These are phyloP conservation scores for Ceratoteleas bidentatus DNA, from an alignment of 1,140 invertebrate species.

Conservation along the genomic window DNA sequence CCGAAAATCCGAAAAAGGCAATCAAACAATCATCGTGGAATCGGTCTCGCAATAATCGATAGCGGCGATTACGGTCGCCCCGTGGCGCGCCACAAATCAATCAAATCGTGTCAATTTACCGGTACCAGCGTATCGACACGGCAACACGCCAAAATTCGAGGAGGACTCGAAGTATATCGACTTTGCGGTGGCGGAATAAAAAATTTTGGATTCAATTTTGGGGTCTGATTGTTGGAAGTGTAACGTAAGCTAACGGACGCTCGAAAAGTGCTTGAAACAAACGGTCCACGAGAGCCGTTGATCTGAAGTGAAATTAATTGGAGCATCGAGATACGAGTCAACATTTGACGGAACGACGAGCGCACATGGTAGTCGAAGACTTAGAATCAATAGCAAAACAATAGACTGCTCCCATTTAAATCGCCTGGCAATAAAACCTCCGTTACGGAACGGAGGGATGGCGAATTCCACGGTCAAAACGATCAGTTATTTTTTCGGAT, in stretches of 20 bases:
- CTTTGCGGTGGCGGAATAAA: too few relatives aligned
- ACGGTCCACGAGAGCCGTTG: constrained; percentile 2
- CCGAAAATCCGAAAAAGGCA: constrained; percentile 70
- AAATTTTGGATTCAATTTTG: too few relatives aligned
- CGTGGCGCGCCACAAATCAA: constrained; percentile 50
- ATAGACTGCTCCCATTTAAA: constrained; percentile 13
- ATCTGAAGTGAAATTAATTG: constrained; percentile 34
- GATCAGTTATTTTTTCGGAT: too few relatives aligned
- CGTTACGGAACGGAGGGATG: background rate
- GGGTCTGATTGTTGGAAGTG: background rate
- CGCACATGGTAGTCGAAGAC: constrained; percentile 11
- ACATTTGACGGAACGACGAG: constrained; percentile 24
- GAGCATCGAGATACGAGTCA: constrained; percentile 32
- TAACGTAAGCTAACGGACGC: too few relatives aligned
- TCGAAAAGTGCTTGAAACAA: constrained; percentile 14
- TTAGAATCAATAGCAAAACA: constrained; percentile 23
- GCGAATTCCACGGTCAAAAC: too few relatives aligned
- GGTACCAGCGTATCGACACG: constrained; percentile 55
- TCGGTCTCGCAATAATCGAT: constrained; percentile 54
- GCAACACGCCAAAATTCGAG: too few relatives aligned
- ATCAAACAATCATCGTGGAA: constrained; percentile 46
- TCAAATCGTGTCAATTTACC: constrained; percentile 30
- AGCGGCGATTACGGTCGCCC: constrained; percentile 41
- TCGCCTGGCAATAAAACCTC: background rate
- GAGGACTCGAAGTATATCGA: too few relatives aligned